A percentile compares a stretch with the other conserved stretches of the same genome.
phyloP scores from a whole-genome alignment of 2,797 vertebrate genomes.

The Xenopus petersii region DNA sequence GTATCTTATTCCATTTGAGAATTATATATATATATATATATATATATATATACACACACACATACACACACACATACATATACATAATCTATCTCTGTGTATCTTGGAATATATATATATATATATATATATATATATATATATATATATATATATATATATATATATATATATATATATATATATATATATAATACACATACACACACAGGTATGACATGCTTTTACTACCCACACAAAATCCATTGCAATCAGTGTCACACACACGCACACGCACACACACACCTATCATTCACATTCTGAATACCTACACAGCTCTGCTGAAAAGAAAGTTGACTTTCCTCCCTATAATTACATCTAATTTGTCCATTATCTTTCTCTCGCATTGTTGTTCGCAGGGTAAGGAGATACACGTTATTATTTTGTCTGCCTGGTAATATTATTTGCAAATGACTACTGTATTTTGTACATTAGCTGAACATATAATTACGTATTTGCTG shows the following conservation, averaged over 20 bases:
- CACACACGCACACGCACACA: not conserved
- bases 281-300: conserved; percentile 6
- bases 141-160: not conserved
- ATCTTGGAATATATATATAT: no score
- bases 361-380: conserved; percentile 59
- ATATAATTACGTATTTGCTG: conserved; percentile 55
- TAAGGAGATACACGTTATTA: conserved; percentile 53
- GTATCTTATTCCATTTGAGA: no score
- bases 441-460: conserved; percentile 58
- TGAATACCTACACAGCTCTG: conserved; percentile 45
- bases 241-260: not conserved
- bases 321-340: conserved; percentile 50
- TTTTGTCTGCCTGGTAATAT: conserved; percentile 60
- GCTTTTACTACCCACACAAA: no score
- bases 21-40: conserved; percentile 19
- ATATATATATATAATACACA: no score
- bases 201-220: no score
- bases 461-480: conserved; percentile 55
- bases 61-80: not conserved
- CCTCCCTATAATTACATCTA: conserved; percentile 56
- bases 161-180: no score
- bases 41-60: conserved; percentile 13
- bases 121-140: no score
- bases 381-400: conserved; percentile 49
- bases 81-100: no score